Evolutionary conservation across 1,140 invertebrate species (phyloP).

Genomic region (Neodiprion lecontei): DNA sequence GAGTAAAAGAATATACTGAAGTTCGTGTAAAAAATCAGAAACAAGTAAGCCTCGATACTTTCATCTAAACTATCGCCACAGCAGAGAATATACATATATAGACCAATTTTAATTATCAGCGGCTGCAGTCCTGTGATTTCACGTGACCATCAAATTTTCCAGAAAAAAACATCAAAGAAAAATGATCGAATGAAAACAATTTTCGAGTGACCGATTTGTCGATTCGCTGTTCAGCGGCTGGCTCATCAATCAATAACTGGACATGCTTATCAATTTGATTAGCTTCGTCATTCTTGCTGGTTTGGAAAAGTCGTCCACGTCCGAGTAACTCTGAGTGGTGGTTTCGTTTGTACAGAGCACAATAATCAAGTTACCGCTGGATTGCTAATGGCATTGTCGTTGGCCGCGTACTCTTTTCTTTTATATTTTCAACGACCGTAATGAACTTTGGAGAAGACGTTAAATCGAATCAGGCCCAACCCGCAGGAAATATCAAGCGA

Average conservation of each 20-base stretch:
- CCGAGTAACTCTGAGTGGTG: conserved; percentile 22
- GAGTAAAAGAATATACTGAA: background rate
- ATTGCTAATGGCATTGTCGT: background rate
- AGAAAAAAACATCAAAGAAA: background rate
- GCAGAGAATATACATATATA: too few relatives aligned
- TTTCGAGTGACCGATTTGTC: background rate
- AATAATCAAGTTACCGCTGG: conserved; percentile 25
- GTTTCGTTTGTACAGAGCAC: conserved; percentile 23
- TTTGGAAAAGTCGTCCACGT: background rate
- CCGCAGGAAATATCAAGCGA: background rate
- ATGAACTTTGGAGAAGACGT: background rate
- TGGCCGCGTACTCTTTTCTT: background rate
- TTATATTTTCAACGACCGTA: background rate
- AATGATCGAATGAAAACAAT: background rate
- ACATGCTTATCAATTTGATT: background rate
- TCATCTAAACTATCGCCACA: too few relatives aligned
- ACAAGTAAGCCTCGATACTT: background rate
- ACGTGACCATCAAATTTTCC: background rate
- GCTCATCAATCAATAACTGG: background rate
- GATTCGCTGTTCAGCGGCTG: background rate
- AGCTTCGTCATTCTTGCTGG: too few relatives aligned
- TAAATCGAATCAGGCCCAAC: background rate
- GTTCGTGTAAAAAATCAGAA: background rate
- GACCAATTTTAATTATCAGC: too few relatives aligned
- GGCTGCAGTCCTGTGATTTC: too few relatives aligned